These are phyloP conservation scores for Portevinia maculata DNA, from an alignment of 2,888 invertebrate species.

Conservation along the genomic window DNA sequence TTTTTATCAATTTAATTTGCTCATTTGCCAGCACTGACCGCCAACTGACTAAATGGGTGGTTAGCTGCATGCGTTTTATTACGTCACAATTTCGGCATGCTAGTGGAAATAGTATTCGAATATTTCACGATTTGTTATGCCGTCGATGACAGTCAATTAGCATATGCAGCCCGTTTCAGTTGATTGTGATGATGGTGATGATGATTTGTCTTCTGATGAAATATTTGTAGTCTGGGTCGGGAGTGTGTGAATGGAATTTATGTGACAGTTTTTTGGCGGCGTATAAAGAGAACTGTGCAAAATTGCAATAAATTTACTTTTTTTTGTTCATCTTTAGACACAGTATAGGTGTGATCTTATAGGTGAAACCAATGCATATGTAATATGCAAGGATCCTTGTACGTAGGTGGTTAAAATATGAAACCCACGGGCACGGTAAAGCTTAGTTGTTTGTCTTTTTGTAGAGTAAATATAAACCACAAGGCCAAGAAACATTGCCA, in stretches of 20 bases:
- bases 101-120: conserved; percentile 58
- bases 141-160: conserved; percentile 71
- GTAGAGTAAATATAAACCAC: no score
- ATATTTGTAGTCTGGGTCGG: conserved; percentile 14
- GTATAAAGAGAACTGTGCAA: neutral
- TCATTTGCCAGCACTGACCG: conserved; percentile 36
- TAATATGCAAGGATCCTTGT: no score
- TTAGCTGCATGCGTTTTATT: conserved; percentile 30
- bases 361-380: no score
- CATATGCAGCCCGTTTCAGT: conserved; percentile 50
- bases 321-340: no score
- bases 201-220: conserved; percentile 57
- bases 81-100: conserved; percentile 57
- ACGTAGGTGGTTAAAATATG: no score
- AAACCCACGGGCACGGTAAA: no score
- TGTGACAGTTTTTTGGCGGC: conserved; percentile 26
- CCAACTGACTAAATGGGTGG: conserved; percentile 26
- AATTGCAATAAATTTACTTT: no score
- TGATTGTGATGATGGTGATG: conserved; percentile 38
- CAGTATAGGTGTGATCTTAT: no score
- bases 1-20: conserved; percentile 59
- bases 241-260: conserved; percentile 27
- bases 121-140: conserved; percentile 65
- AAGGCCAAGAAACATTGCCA: no score
- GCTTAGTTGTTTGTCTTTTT: no score